These are phyloP conservation scores for Leptopilina boulardi DNA, from an alignment of 1,140 invertebrate species.

Conservation along the genomic window DNA sequence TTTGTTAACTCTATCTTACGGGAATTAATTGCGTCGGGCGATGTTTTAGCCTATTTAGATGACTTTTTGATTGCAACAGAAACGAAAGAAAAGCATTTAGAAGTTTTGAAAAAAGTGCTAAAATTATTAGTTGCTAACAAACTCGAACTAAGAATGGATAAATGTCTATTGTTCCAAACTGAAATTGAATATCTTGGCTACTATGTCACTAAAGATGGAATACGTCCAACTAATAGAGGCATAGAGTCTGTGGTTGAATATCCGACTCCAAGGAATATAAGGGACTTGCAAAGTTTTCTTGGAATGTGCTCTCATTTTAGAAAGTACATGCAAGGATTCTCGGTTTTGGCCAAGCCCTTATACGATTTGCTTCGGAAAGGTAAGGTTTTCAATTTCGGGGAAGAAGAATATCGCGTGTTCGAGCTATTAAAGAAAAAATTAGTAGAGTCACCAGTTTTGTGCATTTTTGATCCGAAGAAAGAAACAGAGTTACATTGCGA, in stretches of 20 bases:
- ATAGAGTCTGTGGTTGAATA: background rate
- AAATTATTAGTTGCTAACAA: background rate
- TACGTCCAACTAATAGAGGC: constrained; percentile 17
- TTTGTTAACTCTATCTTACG: constrained; percentile 45
- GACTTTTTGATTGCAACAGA: background rate
- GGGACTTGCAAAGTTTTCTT: background rate
- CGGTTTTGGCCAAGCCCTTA: background rate
- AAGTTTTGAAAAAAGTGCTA: background rate
- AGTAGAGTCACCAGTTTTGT: background rate
- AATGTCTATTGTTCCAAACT: background rate
- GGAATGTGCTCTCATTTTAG: background rate
- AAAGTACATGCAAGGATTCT: background rate
- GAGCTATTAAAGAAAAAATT: background rate
- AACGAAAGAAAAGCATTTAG: background rate
- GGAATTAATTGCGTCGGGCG: constrained; percentile 18
- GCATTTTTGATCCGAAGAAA: background rate
- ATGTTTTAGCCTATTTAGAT: background rate
- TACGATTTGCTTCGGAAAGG: background rate
- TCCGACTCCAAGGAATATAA: background rate
- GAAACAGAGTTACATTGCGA: background rate
- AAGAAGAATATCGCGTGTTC: background rate
- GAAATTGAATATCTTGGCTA: constrained; percentile 41
- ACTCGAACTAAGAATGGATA: background rate
- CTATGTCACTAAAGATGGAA: constrained; percentile 44
- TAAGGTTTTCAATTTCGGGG: background rate